phyloP scores from a whole-genome alignment of 2,113 vertebrate species.

The Scatophagus argus region DNA sequence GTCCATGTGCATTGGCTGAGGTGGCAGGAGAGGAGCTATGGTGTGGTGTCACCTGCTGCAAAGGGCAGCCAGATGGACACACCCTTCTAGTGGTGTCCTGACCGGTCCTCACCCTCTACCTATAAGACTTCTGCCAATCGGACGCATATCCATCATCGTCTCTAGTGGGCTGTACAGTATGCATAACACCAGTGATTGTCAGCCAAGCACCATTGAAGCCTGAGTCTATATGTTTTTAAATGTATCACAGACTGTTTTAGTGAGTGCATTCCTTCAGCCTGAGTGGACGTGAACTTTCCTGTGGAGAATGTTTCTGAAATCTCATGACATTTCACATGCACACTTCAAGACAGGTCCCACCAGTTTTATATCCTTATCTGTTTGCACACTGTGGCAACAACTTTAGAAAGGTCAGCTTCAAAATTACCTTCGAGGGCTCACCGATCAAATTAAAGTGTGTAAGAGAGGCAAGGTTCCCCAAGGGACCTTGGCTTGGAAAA shows the following conservation, averaged over 20 bases:
- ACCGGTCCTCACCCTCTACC: neutral
- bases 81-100: conserved; percentile 73
- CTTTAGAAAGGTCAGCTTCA: neutral
- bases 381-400: conserved; percentile 2
- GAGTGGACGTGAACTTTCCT: conserved; percentile 2
- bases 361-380: conserved; percentile 21
- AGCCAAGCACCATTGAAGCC: neutral
- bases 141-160: neutral
- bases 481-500: too few relatives aligned
- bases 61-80: conserved; percentile 87
- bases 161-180: conserved; percentile 4
- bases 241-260: neutral
- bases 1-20: conserved; percentile 79
- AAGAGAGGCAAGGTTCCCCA: too few relatives aligned
- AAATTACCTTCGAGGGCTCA: neutral
- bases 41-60: conserved; percentile 79
- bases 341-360: neutral
- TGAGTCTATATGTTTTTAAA: conserved; percentile 12
- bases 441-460: conserved; percentile 10
- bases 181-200: neutral
- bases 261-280: conserved; percentile 9
- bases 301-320: conserved; percentile 14
- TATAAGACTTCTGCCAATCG: neutral
- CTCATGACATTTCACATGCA: conserved; percentile 12
- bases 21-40: conserved; percentile 82